These are phyloP conservation scores for Acrossocheilus wenchowensis DNA, from an alignment of 2,797 vertebrate genomes.

Conservation along the genomic window DNA sequence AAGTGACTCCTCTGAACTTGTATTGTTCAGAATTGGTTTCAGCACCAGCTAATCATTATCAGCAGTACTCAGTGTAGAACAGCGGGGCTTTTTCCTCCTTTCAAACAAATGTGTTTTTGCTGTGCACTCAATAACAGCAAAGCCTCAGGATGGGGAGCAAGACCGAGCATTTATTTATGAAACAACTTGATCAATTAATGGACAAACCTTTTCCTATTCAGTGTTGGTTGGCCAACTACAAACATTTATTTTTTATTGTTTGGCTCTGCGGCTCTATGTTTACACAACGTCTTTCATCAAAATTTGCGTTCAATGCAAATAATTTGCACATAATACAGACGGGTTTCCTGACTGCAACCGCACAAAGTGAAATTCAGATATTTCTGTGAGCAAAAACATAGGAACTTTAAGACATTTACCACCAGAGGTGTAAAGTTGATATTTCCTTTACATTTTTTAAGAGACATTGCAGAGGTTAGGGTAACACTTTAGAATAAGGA, in stretches of 20 bases:
- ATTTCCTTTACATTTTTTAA: neutral
- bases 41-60: slow-evolving; percentile 59
- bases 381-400: neutral
- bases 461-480: neutral
- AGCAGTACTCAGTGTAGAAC: slow-evolving; percentile 48
- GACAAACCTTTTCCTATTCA: neutral
- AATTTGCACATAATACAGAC: neutral
- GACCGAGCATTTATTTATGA: neutral
- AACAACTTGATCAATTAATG: slow-evolving; percentile 20
- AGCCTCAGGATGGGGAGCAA: neutral
- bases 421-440: neutral
- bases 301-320: neutral
- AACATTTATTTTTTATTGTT: slow-evolving; percentile 9
- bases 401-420: neutral
- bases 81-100: slow-evolving; percentile 36
- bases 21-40: slow-evolving; percentile 50
- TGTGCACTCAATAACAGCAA: neutral
- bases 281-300: neutral
- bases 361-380: neutral
- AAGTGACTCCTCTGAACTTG: slow-evolving; percentile 54
- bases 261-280: neutral
- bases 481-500: too few species aligned
- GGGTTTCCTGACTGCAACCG: neutral
- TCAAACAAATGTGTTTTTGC: slow-evolving; percentile 46
- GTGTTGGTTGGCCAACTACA: slow-evolving; percentile 25